phyloP scores from a whole-genome alignment of 2,888 invertebrate species.

The Theretra japonica region DNA sequence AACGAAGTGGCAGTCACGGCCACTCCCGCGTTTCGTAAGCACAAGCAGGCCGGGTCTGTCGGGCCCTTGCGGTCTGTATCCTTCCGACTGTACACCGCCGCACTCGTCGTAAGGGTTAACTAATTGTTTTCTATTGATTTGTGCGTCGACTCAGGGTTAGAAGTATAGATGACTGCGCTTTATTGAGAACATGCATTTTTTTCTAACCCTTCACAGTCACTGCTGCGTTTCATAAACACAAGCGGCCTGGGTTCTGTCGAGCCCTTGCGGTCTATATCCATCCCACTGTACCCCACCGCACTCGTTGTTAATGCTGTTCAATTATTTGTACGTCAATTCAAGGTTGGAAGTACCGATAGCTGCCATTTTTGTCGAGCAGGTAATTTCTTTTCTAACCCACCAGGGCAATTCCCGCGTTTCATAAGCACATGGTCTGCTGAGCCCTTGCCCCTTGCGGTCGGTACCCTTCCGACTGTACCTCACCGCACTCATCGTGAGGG shows the following conservation, averaged over 20 bases:
- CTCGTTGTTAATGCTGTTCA: not conserved
- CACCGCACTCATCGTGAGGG: no score
- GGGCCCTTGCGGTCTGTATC: conserved; percentile 6
- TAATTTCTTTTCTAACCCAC: not conserved
- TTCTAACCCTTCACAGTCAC: conserved; percentile 7
- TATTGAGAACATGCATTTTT: not conserved
- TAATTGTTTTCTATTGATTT: not conserved
- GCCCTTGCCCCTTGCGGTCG: no score
- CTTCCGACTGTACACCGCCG: not conserved
- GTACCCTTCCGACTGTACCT: no score
- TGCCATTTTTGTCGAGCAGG: not conserved
- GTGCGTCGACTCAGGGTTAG: not conserved
- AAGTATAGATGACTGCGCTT: not conserved
- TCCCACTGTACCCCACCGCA: not conserved
- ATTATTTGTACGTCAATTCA: not conserved
- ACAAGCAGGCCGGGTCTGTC: not conserved
- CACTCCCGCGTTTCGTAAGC: conserved; percentile 30
- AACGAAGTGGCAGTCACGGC: conserved; percentile 20
- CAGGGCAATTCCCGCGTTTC: conserved; percentile 27
- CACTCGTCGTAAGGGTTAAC: not conserved
- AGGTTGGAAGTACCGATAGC: not conserved
- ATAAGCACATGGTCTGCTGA: not conserved
- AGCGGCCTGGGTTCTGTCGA: no score
- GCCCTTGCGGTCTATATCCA: not conserved
- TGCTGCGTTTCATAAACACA: conserved; percentile 24